Evolutionary conservation across 2,888 invertebrate species (phyloP), one percentile per base, ranked within the genome.

Genomic region (Diarsia rubi): DNA sequence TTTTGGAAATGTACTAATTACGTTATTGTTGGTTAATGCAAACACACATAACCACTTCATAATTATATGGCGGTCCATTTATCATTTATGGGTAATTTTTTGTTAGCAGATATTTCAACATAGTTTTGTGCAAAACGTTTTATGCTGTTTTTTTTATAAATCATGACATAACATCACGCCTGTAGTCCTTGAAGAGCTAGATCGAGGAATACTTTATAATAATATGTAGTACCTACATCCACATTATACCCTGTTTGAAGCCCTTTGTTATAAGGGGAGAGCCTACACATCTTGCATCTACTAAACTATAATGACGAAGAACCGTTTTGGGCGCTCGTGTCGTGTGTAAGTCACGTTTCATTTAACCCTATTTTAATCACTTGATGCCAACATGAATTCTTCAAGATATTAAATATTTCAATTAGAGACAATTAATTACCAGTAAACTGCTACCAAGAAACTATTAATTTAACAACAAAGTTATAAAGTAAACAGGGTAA

Each of bases 271-370:
- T 24, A 52, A 0, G n/a, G 49, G 5, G 5, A 14, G 24, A 54
- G 24, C 54, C 24, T 14, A 54, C 14, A 54, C 1, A 14, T 24
- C 52, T 24, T 54, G 54, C 24, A 14, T 14, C 24, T 24, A 24
- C 52, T 52, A 52, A 52, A 52, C 52, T 54, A 6, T 54, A n/a
- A 16, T 27, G 16, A 44, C 4, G 16, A 49, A 42, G 11, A 70
- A 16, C 21, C n/a, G 6, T 31, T 49, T 72, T 21, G 9, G 45
- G 37, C n/a, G 37, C 37, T 66, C 66, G 45, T 75, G 60, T 45
- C 60, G 21, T n/a, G n/a, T n/a, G n/a, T 49, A 31, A 60, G 59
- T 66, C 67, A 75, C 75, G 66, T 74, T 21, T 6, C 3, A 31
- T 44, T 31, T 24, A 60, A 60, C 60, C 14, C 12, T n/a, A 5